Percentiles rank a stretch among this genome's conserved stretches.
Evolutionary conservation across 2,888 invertebrate species (phyloP).

Genomic region (Andrena haemorrhoa): DNA sequence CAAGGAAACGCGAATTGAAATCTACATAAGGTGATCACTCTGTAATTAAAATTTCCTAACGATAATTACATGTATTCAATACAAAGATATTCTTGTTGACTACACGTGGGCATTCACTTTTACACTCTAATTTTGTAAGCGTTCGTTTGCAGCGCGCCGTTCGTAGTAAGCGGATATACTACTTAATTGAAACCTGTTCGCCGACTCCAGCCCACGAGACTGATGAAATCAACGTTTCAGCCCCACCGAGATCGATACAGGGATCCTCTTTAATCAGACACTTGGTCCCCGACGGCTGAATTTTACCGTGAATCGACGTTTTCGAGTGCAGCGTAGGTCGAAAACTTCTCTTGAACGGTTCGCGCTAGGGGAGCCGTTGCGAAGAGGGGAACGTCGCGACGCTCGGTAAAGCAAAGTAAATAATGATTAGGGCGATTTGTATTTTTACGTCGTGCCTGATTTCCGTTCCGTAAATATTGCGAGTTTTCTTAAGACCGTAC

Average conservation of each 20-base stretch:
- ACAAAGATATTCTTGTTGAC: too few relatives aligned
- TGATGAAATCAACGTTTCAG: conserved; percentile 67
- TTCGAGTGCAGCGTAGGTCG: conserved; percentile 67
- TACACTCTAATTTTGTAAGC: background rate
- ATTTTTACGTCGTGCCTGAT: conserved; percentile 83
- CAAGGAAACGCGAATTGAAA: too few relatives aligned
- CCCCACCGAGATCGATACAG: conserved; percentile 56
- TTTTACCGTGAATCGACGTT: conserved; percentile 64
- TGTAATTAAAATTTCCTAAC: too few relatives aligned
- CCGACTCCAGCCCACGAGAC: conserved; percentile 16
- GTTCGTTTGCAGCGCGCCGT: conserved; percentile 18
- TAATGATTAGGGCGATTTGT: conserved; percentile 83
- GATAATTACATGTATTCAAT: too few relatives aligned
- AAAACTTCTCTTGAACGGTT: conserved; percentile 66
- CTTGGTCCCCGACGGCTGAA: conserved; percentile 16
- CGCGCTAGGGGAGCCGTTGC: conserved; percentile 53
- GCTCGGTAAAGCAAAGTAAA: conserved; percentile 79
- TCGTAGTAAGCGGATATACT: conserved; percentile 18
- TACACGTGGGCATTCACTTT: too few relatives aligned
- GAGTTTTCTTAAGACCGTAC: conserved; percentile 81
- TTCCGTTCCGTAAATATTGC: conserved; percentile 82
- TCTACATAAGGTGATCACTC: too few relatives aligned
- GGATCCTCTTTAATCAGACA: conserved; percentile 75
- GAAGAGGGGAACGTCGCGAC: conserved; percentile 55
- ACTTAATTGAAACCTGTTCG: conserved; percentile 55